A percentile compares a stretch with the other conserved stretches of the same genome.
phyloP scores from a whole-genome alignment of 2,888 invertebrate genomes.

The Encarsia formosa region DNA sequence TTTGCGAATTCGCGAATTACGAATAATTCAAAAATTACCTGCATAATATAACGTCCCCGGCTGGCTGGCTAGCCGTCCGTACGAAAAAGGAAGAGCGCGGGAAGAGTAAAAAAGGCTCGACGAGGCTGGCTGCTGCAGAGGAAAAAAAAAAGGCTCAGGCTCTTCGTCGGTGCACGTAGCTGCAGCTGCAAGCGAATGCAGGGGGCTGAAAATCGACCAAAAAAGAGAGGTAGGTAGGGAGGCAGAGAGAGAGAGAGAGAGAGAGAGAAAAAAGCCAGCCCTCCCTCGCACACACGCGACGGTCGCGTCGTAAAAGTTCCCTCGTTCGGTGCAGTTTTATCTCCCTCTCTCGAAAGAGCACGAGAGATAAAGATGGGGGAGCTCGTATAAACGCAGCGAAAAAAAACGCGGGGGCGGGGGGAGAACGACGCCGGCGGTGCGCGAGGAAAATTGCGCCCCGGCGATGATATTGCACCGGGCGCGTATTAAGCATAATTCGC shows the following conservation, averaged over 20 bases:
- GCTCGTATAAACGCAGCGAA: neutral
- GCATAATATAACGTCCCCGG: slow-evolving; percentile 25
- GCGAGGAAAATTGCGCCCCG: slow-evolving; percentile 23
- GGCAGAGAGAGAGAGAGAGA: slow-evolving; percentile 7
- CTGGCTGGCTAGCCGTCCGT: neutral
- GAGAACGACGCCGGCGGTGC: neutral
- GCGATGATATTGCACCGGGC: neutral
- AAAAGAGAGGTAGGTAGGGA: neutral
- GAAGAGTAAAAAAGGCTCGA: neutral
- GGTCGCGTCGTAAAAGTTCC: slow-evolving; percentile 29
- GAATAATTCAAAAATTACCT: slow-evolving; percentile 28
- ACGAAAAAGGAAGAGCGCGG: neutral
- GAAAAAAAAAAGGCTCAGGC: slow-evolving; percentile 5
- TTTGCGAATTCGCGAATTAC: slow-evolving; percentile 3
- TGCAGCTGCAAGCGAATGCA: slow-evolving; percentile 25
- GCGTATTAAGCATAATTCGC: slow-evolving; percentile 40
- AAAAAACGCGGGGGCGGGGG: neutral
- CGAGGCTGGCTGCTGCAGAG: neutral
- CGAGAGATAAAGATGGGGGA: neutral
- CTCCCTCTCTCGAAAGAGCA: slow-evolving; percentile 14
- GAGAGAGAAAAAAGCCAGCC: neutral
- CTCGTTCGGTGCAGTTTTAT: slow-evolving; percentile 26
- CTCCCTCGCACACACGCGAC: slow-evolving; percentile 16
- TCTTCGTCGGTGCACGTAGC: neutral
- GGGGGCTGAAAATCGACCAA: neutral